phyloP scores from a whole-genome alignment of 2,888 invertebrate species.

The Cacoxenus indagator region DNA sequence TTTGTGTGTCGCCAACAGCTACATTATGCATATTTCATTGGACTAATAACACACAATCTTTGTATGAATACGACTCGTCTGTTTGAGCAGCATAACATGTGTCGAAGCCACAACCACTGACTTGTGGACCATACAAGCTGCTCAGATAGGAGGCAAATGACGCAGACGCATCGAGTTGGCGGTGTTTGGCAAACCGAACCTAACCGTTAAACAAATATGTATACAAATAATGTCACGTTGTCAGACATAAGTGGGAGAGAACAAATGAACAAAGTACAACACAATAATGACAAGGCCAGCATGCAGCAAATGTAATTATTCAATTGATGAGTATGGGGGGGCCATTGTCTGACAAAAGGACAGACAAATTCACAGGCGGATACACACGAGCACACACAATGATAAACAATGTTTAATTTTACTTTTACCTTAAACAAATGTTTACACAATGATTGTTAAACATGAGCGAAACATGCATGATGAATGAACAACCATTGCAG shows the following conservation, averaged over 20 bases:
- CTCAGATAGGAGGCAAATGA: not conserved
- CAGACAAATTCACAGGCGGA: too few species aligned
- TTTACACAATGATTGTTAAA: slow-evolving; percentile 50
- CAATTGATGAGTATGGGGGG: not conserved
- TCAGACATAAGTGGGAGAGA: slow-evolving; percentile 31
- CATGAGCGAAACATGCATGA: slow-evolving; percentile 27
- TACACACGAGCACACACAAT: not conserved
- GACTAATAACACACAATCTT: not conserved
- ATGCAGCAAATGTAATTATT: not conserved
- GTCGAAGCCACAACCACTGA: not conserved
- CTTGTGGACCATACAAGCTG: not conserved
- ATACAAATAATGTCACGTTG: not conserved
- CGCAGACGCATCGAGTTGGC: not conserved
- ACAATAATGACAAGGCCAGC: slow-evolving; percentile 23
- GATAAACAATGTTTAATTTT: slow-evolving; percentile 52
- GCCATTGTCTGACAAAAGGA: too few species aligned
- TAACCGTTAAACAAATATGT: not conserved
- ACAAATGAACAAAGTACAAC: not conserved
- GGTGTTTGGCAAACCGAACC: not conserved
- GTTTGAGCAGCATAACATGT: not conserved
- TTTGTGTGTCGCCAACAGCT: not conserved
- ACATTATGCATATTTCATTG: not conserved
- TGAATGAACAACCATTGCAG: not conserved
- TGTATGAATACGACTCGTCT: not conserved
- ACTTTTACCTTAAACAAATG: slow-evolving; percentile 55